Conservation (phyloP, 2,888 invertebrate species). For the Sthenelais limicola region DNA sequence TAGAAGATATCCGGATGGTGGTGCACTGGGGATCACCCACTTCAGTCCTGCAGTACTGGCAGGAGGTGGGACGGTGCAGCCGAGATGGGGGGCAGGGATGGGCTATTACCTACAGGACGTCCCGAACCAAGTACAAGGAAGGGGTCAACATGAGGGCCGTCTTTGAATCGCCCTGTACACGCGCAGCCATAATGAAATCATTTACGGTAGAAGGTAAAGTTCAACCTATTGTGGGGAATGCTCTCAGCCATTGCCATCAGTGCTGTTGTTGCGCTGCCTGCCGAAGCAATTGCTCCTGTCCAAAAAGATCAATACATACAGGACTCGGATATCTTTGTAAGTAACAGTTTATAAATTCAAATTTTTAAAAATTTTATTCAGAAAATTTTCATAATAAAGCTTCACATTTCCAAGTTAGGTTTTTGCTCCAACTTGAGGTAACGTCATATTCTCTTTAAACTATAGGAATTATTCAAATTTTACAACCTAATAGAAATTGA, state of each 20-base stretch:
- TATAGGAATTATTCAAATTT: no score
- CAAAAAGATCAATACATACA: neutral
- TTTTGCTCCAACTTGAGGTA: no score
- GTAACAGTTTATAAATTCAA: neutral
- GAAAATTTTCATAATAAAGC: no score
- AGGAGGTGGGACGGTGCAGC: neutral
- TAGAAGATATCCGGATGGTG: neutral
- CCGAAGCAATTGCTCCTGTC: neutral
- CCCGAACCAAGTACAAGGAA: neutral
- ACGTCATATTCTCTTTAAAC: no score
- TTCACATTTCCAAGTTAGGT: no score
- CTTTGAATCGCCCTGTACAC: neutral
- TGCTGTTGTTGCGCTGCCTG: neutral
- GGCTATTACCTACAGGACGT: neutral
- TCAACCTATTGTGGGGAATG: neutral
- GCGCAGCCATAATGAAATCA: neutral
- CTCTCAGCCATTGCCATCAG: neutral
- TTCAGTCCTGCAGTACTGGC: slow-evolving; percentile 3
- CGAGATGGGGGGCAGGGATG: neutral
- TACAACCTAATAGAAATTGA: no score
- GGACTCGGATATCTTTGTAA: neutral
- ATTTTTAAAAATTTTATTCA: neutral
- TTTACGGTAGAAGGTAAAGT: neutral
- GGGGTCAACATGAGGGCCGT: neutral
- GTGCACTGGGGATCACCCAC: slow-evolving; percentile 8